Base-by-base conservation (phyloP, 2,888 invertebrate species). In the Cheilosia variabilis region DNA sequence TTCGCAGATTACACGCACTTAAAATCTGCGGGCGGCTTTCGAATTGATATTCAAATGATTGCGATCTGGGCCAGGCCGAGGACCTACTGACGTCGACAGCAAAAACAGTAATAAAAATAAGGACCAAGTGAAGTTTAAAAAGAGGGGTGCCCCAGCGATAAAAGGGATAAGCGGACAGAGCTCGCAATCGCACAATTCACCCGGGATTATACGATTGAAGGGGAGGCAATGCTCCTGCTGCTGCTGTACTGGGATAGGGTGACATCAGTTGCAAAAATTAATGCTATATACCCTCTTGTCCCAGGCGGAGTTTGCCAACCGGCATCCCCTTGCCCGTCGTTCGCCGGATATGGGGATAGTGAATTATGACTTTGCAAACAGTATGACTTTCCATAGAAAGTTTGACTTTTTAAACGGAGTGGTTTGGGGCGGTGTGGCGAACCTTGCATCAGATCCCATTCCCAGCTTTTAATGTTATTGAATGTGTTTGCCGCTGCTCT, bases 41-140 rank as follows among this genome's bases (percentile, higher is more conserved):
- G 68, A 69, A 65, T 79, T 69, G 83, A 69, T 83, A 83, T 84
- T 84, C 79, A 84, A 84, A 79, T 84, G 68, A 75, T 84, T 63
- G 60, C 10, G 17, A 68, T 62, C 60, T 41, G 47, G 5, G 9
- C 10, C 10, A 17, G 55, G 47, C 10, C 2, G 31, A n/a, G 34
- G n/a, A n/a, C 5, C 2, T 37, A 22, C 17, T 7, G 34, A 6
- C 41, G 69, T 78, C 60, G 31, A 73, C 55, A 73, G 65, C 47
- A 57, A 52, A 78, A 69, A 58, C 41, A 45, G 63, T 50, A 73
- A 75, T 84, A 84, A 79, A 84, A 79, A 58, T 69, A 82, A 68
- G 47, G 52, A 69, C 7, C 58, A 63, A 78, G 58, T 63, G 57
- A 66, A 58, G 50, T 37, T 50, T 9, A n/a, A 37, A 37, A 55